Percentiles rank a stretch among this genome's conserved stretches.
Conservation (phyloP, 2,113 vertebrate species). For the Hirundichthys speculiger region DNA sequence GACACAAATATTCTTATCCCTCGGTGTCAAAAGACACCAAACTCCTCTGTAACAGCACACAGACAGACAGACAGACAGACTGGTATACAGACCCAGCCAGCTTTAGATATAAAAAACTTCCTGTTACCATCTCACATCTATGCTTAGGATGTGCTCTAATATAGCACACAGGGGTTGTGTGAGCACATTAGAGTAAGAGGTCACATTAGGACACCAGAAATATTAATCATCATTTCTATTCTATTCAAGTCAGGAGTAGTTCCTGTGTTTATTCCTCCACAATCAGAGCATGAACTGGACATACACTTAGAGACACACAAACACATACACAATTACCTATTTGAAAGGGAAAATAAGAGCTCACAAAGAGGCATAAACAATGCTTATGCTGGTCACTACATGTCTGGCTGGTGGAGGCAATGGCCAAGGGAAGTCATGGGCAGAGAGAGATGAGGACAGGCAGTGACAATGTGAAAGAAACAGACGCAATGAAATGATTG, state of each 20-base stretch:
- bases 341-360: conserved; percentile 62
- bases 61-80: conserved; percentile 31
- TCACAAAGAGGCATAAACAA: conserved; percentile 41
- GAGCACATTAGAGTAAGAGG: not conserved
- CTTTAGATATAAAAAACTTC: conserved; percentile 31
- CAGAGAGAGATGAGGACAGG: conserved; percentile 13
- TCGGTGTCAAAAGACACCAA: conserved; percentile 33
- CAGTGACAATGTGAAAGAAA: not conserved
- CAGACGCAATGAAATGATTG: conserved; percentile 4
- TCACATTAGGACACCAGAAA: not conserved
- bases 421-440: conserved; percentile 7
- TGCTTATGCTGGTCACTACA: conserved; percentile 66
- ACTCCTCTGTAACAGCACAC: conserved; percentile 12
- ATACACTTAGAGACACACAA: too few species aligned
- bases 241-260: not conserved
- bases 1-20: conserved; percentile 41
- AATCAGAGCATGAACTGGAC: not conserved
- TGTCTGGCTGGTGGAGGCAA: conserved; percentile 54
- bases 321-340: conserved; percentile 66
- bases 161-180: conserved; percentile 1
- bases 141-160: conserved; percentile 9
- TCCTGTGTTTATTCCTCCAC: not conserved
- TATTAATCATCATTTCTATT: conserved; percentile 2
- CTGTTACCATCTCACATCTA: conserved; percentile 36
- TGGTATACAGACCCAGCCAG: conserved; percentile 10